Base-by-base conservation (phyloP, 2,797 vertebrate species). In the Rhodeus uyekii region DNA sequence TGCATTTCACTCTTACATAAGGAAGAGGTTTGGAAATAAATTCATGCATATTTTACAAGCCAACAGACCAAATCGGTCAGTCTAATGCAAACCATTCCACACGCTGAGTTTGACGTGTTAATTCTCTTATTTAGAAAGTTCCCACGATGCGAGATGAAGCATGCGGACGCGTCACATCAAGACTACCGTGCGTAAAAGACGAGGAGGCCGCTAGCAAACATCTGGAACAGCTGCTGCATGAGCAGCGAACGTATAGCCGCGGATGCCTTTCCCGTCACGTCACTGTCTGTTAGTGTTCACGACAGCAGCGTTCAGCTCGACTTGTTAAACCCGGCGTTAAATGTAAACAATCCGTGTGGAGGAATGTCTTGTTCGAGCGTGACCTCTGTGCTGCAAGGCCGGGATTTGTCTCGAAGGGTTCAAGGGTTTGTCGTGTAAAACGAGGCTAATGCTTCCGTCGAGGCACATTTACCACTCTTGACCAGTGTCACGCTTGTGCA, bases 121-220 rank as follows among this genome's bases (percentile, higher is more conserved):
- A 39, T 36, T 32, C 63, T 3, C 27, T 58, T 16, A 80, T 67
- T 69, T 29, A 24, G 53, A 50, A 19, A 32, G 27, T 68, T 65
- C 71, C 78, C 44, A 68, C 4, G 67, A 67, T 61, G 76, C 10
- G 39, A 12, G 8, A 67, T 50, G 27, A 64, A 29, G 58, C 55
- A 27, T 16, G 24, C 3, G 24, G 12, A 87, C 78, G 90, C 88
- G 89, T 92, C 93, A 93, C 90, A 90, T 93, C 91, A 81, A 92
- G 91, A 77, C 90, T 74, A 87, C 88, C 65, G 87, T 64, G 87
- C 61, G 88, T 88, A 19, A 83, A 90, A 89, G 91, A 91, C 76
- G 87, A 91, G 88, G 87, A 91, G 88, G 87, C 89, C 42, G 82
- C 86, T 83, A 91, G 90, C 89, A 93, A 94, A 95, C 93, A 94